phyloP scores from a whole-genome alignment of 1,140 invertebrate genomes.

The Pentalonia nigronervosa region DNA sequence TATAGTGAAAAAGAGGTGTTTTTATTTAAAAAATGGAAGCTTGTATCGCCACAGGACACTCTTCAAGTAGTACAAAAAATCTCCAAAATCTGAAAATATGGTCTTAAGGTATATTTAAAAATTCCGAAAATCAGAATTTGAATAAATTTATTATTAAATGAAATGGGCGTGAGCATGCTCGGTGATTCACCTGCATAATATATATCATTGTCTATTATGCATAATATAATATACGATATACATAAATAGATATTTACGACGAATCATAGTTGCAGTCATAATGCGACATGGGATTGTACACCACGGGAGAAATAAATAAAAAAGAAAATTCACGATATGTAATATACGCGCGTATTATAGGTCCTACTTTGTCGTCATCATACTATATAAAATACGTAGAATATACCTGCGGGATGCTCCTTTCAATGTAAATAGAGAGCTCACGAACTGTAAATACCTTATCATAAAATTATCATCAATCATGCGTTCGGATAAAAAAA shows the following conservation, averaged over 20 bases:
- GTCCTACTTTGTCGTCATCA: not conserved
- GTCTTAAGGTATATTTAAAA: too few species aligned
- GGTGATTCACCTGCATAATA: too few species aligned
- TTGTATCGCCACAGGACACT: too few species aligned
- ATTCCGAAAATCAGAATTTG: too few species aligned
- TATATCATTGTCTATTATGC: not conserved
- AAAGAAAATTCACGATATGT: not conserved
- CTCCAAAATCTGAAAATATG: too few species aligned
- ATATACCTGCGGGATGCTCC: not conserved
- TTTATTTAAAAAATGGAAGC: too few species aligned
- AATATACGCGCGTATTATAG: not conserved
- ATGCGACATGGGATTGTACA: too few species aligned
- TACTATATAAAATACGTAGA: not conserved
- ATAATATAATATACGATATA: not conserved
- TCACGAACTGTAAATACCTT: slow-evolving; percentile 44
- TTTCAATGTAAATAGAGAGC: slow-evolving; percentile 47
- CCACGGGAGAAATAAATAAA: not conserved
- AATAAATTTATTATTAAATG: too few species aligned
- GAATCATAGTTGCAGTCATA: too few species aligned
- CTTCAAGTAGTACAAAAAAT: too few species aligned
- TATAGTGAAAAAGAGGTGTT: too few species aligned
- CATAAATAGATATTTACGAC: not conserved
- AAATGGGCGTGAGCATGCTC: too few species aligned
- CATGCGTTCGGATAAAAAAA: slow-evolving; percentile 5
- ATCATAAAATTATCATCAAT: slow-evolving; percentile 55